phyloP scores from a whole-genome alignment of 1,140 invertebrate species.

The Euschistus heros region DNA sequence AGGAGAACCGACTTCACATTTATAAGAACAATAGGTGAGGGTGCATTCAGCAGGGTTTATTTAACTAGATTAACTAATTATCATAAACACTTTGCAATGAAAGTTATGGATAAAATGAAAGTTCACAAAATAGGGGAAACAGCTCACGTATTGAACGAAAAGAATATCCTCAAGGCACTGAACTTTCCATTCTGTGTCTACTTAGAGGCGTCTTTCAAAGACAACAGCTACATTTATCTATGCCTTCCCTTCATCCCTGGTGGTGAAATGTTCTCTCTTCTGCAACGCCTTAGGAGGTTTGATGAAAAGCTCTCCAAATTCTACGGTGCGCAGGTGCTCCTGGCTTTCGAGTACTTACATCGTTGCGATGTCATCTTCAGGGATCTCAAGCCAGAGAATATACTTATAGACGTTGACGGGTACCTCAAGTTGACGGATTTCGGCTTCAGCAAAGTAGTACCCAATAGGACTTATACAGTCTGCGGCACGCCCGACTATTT shows the following conservation, averaged over 20 bases:
- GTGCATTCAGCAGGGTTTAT: slow-evolving; percentile 82
- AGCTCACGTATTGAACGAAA: slow-evolving; percentile 75
- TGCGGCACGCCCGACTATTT: slow-evolving; percentile 96
- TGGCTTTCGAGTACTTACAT: slow-evolving; percentile 91
- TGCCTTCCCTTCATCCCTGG: slow-evolving; percentile 68
- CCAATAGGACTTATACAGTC: slow-evolving; percentile 75
- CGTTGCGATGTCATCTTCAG: slow-evolving; percentile 80
- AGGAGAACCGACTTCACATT: background rate
- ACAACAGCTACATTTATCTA: slow-evolving; percentile 77
- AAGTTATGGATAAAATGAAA: slow-evolving; percentile 80
- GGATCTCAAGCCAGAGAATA: slow-evolving; percentile 95
- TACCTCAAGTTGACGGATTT: slow-evolving; percentile 42
- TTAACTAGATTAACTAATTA: slow-evolving; percentile 53
- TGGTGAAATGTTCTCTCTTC: slow-evolving; percentile 73
- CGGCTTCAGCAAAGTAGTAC: slow-evolving; percentile 27
- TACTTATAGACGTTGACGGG: slow-evolving; percentile 72
- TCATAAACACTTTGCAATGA: slow-evolving; percentile 68
- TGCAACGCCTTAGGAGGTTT: slow-evolving; percentile 59
- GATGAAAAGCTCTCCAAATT: slow-evolving; percentile 74
- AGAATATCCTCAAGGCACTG: slow-evolving; percentile 65
- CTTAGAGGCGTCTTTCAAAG: slow-evolving; percentile 74
- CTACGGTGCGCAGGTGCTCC: slow-evolving; percentile 83
- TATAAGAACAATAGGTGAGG: slow-evolving; percentile 70
- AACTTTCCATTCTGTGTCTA: slow-evolving; percentile 74
- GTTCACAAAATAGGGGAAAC: slow-evolving; percentile 78